Evolutionary conservation across 2,888 invertebrate species (phyloP).

Genomic region (Zonitis immaculata): DNA sequence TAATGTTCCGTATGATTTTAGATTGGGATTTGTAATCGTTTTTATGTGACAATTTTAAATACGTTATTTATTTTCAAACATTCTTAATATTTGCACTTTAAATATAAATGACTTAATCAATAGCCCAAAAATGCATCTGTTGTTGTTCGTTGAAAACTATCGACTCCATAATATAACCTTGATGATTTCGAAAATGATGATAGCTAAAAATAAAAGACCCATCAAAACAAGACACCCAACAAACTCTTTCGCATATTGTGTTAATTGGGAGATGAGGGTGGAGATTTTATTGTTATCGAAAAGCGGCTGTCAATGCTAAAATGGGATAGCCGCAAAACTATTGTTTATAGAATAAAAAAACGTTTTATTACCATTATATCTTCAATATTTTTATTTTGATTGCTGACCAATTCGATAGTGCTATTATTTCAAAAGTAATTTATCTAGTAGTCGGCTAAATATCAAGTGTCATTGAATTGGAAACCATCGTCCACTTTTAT

Average conservation of each 20-base stretch:
- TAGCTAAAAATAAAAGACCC: background rate
- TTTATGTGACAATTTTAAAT: background rate
- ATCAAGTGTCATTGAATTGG: slow-evolving; percentile 23
- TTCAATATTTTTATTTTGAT: no score
- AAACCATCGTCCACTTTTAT: slow-evolving; percentile 5
- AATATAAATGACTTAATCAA: slow-evolving; percentile 18
- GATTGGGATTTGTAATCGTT: background rate
- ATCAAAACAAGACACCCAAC: background rate
- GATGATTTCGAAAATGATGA: background rate
- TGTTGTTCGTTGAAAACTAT: slow-evolving; percentile 6
- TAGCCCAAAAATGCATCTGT: slow-evolving; percentile 15
- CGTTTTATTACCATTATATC: no score
- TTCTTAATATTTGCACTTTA: slow-evolving; percentile 5
- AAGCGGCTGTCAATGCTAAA: background rate
- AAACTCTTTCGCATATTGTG: background rate
- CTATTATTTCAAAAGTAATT: background rate
- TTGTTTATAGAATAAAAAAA: background rate
- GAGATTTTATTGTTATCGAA: background rate
- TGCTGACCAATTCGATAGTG: background rate
- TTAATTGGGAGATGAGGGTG: background rate
- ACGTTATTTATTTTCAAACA: background rate
- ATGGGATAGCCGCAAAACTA: background rate
- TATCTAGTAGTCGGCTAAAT: background rate
- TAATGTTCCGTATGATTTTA: background rate
- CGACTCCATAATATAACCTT: background rate